Base-by-base conservation (phyloP, 2,113 vertebrate species). In the Anarrhichthys ocellatus region DNA sequence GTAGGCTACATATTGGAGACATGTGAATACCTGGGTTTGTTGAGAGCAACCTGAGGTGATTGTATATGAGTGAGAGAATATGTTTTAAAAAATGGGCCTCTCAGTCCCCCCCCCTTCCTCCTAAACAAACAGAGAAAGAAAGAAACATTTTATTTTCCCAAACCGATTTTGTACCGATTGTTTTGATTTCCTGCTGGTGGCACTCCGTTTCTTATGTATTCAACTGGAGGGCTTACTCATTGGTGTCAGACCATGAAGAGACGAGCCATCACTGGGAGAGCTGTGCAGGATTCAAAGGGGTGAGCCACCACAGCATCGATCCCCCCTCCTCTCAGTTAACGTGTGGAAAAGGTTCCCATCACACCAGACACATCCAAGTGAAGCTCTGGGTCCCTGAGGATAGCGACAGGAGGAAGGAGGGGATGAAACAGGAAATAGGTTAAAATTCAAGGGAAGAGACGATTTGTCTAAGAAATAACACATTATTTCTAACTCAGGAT, bases 321-420 rank as follows among this genome's bases (percentile, higher is more conserved):
- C 14, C 9, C 18, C 29, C 34, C 77, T 62, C 59, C 17, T 56
- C 22, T 64, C 73, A 72, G 75, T 76, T 66, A 74, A 84, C 80
- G 81, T 29, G 77, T 71, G 73, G 82, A 73, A 71, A 85, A 82
- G 78, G 72, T 84, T 76, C 73, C 82, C 88, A 83, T 91, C 90
- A 88, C 88, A 91, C 86, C 86, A 88, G 78, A 69, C 78, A 92
- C 90, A 87, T 92, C 92, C 92, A 92, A 92, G 91, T 61, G 84
- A 29, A 68, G 86, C 83, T 78, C 75, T 27, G 74, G 67, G 40
- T 87, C 87, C 89, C 92, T 92, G 88, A 88, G 87, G 90, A 91
- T 18, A 79, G 78, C 63, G 78, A 85, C 78, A 92, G 76, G 75
- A 82, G 82, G 74, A 36, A 76, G 75, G 56, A 65, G 61, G 76